Percentiles rank a stretch among this genome's conserved stretches.
phyloP scores from a whole-genome alignment of 2,113 vertebrate species.

The Ahaetulla prasina region DNA sequence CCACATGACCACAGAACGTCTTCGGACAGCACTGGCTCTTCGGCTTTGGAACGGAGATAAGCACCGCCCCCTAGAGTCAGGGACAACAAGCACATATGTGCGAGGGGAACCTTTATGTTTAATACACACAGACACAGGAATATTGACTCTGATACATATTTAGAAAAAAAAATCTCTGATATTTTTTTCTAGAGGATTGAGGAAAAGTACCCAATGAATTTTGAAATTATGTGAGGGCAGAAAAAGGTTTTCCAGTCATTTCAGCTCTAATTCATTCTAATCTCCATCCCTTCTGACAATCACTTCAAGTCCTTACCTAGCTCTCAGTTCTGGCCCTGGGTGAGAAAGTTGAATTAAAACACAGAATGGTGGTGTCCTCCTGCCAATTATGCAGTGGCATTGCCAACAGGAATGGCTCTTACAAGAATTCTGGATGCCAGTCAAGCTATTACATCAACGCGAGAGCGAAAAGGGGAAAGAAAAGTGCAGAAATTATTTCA shows the following conservation, averaged over 20 bases:
- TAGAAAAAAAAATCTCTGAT: background rate
- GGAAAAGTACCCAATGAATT: background rate
- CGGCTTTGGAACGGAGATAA: too few relatives aligned
- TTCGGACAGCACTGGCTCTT: too few relatives aligned
- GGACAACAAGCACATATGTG: too few relatives aligned
- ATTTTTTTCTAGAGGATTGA: background rate
- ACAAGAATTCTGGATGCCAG: background rate
- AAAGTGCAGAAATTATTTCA: background rate
- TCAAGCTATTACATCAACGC: background rate
- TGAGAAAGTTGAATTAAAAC: background rate
- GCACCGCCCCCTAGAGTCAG: too few relatives aligned
- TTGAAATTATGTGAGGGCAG: background rate
- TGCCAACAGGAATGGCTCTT: background rate
- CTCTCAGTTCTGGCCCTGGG: background rate
- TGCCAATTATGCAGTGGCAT: background rate
- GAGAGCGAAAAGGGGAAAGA: background rate
- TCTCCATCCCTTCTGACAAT: background rate
- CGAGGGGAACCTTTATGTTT: too few relatives aligned
- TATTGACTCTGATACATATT: background rate
- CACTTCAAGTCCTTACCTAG: background rate
- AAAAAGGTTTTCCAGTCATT: background rate
- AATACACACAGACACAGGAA: too few relatives aligned
- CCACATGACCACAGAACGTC: too few relatives aligned
- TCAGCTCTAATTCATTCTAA: background rate
- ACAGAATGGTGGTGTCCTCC: background rate